A percentile compares a stretch with the other conserved stretches of the same genome.
Conservation (phyloP, 2,888 invertebrate species). For the Pomacea canaliculata region DNA sequence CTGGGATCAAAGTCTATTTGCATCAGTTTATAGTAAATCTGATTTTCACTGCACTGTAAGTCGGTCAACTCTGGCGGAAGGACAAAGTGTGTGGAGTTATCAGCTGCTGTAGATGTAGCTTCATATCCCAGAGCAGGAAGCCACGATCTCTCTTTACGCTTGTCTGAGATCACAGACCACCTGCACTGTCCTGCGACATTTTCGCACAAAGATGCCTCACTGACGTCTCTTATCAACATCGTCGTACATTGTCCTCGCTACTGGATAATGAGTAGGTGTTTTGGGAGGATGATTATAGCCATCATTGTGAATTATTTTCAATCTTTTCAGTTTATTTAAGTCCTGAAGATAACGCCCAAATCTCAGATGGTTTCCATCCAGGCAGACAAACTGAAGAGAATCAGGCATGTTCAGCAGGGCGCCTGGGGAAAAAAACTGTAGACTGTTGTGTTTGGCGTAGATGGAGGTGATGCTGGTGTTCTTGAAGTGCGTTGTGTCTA, state of each 20-base stretch:
- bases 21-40: constrained; percentile 18
- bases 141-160: no score
- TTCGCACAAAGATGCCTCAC: no score
- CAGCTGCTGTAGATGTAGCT: no score
- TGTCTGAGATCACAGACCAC: no score
- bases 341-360: not conserved
- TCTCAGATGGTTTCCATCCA: not conserved
- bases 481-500: not conserved
- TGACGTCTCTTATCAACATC: no score
- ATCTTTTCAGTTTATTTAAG: not conserved
- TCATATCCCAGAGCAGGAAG: no score
- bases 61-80: constrained; percentile 22
- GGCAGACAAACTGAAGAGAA: not conserved
- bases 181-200: no score
- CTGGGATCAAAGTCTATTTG: constrained; percentile 7
- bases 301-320: not conserved
- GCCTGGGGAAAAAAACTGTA: not conserved
- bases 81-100: not conserved
- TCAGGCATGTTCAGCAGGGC: not conserved
- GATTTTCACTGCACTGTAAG: constrained; percentile 5
- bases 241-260: no score
- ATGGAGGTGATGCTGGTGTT: not conserved
- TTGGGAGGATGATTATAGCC: no score
- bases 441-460: not conserved
- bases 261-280: no score